These are phyloP conservation scores for Lontra canadensis DNA, from an alignment of 2,113 vertebrate species.

Conservation along the genomic window DNA sequence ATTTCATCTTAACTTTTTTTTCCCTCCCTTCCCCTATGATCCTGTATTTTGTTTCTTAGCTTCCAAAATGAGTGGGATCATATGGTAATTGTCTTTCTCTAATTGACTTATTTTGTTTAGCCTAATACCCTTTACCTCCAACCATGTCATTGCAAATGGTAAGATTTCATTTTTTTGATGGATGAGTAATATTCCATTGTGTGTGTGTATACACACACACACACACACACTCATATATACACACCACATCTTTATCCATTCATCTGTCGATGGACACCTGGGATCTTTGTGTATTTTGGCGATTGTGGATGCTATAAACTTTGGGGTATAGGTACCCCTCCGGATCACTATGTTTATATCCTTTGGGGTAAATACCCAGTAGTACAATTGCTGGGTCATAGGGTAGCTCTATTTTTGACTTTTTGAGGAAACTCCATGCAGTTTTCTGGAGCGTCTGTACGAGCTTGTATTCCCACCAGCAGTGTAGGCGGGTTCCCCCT, in stretches of 20 bases:
- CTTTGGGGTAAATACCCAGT: background rate
- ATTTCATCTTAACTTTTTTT: background rate
- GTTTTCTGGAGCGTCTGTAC: too few species aligned
- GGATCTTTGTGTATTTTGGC: background rate
- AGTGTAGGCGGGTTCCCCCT: too few species aligned
- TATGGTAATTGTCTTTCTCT: background rate
- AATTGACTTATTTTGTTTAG: background rate
- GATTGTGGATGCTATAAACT: background rate
- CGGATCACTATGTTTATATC: background rate
- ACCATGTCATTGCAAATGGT: background rate
- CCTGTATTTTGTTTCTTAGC: background rate
- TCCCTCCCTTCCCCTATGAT: background rate
- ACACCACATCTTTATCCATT: background rate
- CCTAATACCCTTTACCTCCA: background rate
- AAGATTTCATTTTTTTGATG: background rate
- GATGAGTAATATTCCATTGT: background rate
- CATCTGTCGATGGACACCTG: background rate
- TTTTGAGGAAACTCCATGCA: too few species aligned
- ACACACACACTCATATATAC: background rate
- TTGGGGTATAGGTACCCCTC: background rate
- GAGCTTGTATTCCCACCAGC: too few species aligned
- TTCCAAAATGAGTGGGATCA: background rate
- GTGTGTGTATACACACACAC: background rate
- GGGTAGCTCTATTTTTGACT: too few species aligned
- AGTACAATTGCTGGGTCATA: too few species aligned